A percentile compares a stretch with the other conserved stretches of the same genome.
phyloP scores from a whole-genome alignment of 1,140 invertebrate genomes.

The Bombus impatiens region DNA sequence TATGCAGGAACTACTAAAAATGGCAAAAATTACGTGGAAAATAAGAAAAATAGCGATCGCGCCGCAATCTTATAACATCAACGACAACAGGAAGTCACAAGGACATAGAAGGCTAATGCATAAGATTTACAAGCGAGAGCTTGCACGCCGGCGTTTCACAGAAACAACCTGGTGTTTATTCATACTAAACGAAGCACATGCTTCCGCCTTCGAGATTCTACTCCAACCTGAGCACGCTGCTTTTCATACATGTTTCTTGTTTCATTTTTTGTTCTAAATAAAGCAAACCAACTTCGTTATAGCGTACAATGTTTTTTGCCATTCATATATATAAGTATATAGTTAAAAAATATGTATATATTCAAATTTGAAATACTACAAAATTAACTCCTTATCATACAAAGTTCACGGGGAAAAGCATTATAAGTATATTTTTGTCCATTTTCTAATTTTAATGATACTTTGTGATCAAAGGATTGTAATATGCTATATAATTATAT shows the following conservation, averaged over 20 bases:
- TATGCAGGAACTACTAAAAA: not conserved
- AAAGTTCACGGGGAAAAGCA: not conserved
- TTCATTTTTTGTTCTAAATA: not conserved
- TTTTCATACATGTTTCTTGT: not conserved
- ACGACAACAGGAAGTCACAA: constrained; percentile 6
- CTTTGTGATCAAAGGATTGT: not conserved
- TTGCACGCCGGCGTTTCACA: not conserved
- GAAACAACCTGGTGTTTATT: constrained; percentile 13
- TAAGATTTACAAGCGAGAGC: constrained; percentile 51
- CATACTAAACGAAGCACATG: constrained; percentile 26
- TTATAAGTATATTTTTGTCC: not conserved
- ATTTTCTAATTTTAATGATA: not conserved
- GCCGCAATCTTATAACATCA: constrained; percentile 3
- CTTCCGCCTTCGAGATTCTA: constrained; percentile 4
- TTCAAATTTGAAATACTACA: not conserved
- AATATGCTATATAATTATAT: no score
- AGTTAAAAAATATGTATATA: not conserved
- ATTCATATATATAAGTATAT: not conserved
- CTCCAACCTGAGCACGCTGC: constrained; percentile 7
- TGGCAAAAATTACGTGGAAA: not conserved
- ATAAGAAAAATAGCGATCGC: not conserved
- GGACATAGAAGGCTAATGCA: constrained; percentile 15
- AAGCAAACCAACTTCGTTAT: not conserved
- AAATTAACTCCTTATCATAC: not conserved
- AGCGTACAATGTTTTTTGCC: not conserved